Conservation (phyloP, 2,113 vertebrate genomes). For the Amazona vittata region DNA sequence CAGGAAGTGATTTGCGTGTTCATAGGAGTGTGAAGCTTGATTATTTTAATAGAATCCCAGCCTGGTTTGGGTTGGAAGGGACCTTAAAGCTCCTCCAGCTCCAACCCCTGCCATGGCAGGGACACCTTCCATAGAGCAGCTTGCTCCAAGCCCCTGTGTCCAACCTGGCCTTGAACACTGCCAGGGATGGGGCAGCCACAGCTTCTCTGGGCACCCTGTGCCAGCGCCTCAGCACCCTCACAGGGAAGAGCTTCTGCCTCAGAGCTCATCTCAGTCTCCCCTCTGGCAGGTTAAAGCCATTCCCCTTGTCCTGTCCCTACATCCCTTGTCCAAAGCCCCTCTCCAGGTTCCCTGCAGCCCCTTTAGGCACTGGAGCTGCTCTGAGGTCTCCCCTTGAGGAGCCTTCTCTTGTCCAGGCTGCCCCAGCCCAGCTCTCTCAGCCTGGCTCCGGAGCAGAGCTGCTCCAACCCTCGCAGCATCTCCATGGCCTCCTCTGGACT, state of each 20-base stretch:
- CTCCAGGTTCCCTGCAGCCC: no score
- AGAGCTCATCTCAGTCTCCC: no score
- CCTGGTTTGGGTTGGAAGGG: not conserved
- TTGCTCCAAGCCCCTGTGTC: not conserved
- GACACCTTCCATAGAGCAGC: not conserved
- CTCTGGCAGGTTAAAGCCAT: no score
- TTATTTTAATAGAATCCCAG: not conserved
- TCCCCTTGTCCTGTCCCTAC: no score
- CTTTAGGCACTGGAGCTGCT: no score
- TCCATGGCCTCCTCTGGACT: not conserved
- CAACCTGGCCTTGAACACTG: no score
- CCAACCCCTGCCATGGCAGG: no score
- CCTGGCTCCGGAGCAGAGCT: not conserved
- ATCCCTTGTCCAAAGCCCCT: no score
- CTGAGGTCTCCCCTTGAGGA: not conserved
- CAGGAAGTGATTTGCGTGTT: not conserved
- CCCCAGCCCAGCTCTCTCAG: not conserved
- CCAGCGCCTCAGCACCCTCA: no score
- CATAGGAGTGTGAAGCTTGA: not conserved
- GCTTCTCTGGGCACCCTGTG: no score
- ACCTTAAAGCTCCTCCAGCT: not conserved
- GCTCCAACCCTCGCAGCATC: not conserved
- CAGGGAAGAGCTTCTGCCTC: no score
- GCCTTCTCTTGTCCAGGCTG: not conserved
- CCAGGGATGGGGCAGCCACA: no score